phyloP scores from a whole-genome alignment of 2,113 vertebrate species.

The Salvelinus sp. region DNA sequence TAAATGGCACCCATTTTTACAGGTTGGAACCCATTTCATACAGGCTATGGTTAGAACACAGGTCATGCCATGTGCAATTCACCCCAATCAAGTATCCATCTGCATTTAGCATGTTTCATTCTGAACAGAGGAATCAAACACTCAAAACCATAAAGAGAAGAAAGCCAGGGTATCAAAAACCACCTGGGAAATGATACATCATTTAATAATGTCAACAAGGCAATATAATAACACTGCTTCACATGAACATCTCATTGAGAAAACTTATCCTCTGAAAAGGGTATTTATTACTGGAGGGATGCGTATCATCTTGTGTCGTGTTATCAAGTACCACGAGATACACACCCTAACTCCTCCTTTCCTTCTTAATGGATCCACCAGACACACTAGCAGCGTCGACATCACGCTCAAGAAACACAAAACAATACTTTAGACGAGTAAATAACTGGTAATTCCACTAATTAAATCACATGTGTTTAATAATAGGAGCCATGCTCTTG shows the following conservation, averaged over 20 bases:
- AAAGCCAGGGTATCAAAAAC: constrained; percentile 26
- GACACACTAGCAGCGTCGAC: constrained; percentile 63
- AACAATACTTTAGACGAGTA: constrained; percentile 43
- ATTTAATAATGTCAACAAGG: constrained; percentile 41
- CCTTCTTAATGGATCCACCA: constrained; percentile 42
- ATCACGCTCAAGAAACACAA: constrained; percentile 41
- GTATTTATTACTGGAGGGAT: not conserved
- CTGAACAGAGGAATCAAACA: constrained; percentile 25
- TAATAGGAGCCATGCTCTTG: constrained; percentile 40
- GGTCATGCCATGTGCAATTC: constrained; percentile 62
- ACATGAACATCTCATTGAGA: constrained; percentile 9
- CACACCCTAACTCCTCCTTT: not conserved
- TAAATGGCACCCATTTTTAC: constrained; percentile 4
- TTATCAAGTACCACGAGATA: constrained; percentile 1
- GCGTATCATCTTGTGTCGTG: constrained; percentile 32
- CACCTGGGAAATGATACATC: constrained; percentile 37
- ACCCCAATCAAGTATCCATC: constrained; percentile 50
- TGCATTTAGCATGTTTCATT: constrained; percentile 38
- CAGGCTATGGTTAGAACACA: constrained; percentile 35
- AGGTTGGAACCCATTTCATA: constrained; percentile 13
- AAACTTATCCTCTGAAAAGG: constrained; percentile 20
- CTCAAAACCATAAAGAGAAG: constrained; percentile 2
- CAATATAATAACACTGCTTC: constrained; percentile 58
- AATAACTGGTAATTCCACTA: constrained; percentile 60
- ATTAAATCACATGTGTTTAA: constrained; percentile 41